Conservation (phyloP, 2,113 vertebrate genomes). For the Eublepharis macularius region DNA sequence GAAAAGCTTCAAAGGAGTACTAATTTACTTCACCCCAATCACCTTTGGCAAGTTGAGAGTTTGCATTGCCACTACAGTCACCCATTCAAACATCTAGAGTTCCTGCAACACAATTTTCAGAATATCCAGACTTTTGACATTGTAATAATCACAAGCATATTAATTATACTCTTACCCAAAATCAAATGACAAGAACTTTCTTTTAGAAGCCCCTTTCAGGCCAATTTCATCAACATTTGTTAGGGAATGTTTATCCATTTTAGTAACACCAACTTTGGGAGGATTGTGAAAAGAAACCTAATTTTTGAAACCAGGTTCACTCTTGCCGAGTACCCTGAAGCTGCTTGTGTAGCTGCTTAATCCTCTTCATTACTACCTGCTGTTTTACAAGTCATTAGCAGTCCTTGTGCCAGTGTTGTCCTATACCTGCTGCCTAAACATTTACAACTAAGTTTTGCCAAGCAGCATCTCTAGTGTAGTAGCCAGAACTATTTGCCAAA, state of each 20-base stretch:
- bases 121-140: slow-evolving; percentile 19
- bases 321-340: slow-evolving; percentile 34
- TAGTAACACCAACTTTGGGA: background rate
- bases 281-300: accelerated
- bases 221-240: background rate
- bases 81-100: slow-evolving; percentile 40
- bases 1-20: slow-evolving; percentile 83
- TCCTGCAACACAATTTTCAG: slow-evolving; percentile 28
- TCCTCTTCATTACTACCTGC: slow-evolving; percentile 71
- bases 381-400: slow-evolving; percentile 79
- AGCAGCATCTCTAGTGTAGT: slow-evolving; percentile 68
- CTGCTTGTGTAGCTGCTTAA: slow-evolving; percentile 13
- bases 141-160: background rate
- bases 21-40: slow-evolving; percentile 79
- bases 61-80: slow-evolving; percentile 28
- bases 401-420: slow-evolving; percentile 68
- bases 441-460: slow-evolving; percentile 68
- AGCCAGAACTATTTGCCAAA: slow-evolving; percentile 76
- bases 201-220: background rate
- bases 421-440: slow-evolving; percentile 78
- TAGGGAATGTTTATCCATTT: background rate
- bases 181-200: background rate
- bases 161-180: slow-evolving; percentile 13
- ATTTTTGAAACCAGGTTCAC: background rate
- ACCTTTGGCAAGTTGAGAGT: slow-evolving; percentile 60